Evolutionary conservation across 1,140 invertebrate species (phyloP).

Genomic region (Ceratitis capitata): DNA sequence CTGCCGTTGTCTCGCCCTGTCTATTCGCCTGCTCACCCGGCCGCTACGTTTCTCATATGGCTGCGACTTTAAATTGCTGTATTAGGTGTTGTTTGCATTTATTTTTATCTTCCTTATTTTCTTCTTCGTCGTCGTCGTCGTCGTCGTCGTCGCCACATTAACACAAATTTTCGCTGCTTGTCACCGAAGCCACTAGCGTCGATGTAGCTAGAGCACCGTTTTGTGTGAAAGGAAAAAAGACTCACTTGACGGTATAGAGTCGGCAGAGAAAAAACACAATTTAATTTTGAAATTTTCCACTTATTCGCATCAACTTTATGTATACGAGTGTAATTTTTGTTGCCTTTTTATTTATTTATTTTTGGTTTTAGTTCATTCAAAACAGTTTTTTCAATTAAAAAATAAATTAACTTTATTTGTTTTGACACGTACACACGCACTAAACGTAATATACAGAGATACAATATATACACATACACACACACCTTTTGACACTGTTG

Average conservation of each 20-base stretch:
- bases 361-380: background rate
- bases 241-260: background rate
- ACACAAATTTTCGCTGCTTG: slow-evolving; percentile 7
- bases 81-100: background rate
- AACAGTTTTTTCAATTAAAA: background rate
- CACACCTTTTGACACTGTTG: slow-evolving; percentile 24
- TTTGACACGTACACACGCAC: background rate
- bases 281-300: background rate
- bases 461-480: background rate
- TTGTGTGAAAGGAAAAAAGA: background rate
- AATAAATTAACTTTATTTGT: background rate
- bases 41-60: too few species aligned
- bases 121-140: too few species aligned
- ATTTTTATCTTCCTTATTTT: slow-evolving; percentile 29
- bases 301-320: background rate
- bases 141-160: slow-evolving; percentile 7
- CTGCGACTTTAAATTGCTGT: background rate
- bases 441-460: too few species aligned
- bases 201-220: background rate
- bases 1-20: background rate
- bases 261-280: background rate
- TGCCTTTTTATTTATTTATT: too few species aligned
- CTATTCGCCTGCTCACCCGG: background rate
- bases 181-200: background rate
- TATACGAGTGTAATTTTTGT: background rate